Evolutionary conservation across 2,888 invertebrate species (phyloP), one percentile per base, ranked within the genome.

Genomic region (Capitulum mitella): DNA sequence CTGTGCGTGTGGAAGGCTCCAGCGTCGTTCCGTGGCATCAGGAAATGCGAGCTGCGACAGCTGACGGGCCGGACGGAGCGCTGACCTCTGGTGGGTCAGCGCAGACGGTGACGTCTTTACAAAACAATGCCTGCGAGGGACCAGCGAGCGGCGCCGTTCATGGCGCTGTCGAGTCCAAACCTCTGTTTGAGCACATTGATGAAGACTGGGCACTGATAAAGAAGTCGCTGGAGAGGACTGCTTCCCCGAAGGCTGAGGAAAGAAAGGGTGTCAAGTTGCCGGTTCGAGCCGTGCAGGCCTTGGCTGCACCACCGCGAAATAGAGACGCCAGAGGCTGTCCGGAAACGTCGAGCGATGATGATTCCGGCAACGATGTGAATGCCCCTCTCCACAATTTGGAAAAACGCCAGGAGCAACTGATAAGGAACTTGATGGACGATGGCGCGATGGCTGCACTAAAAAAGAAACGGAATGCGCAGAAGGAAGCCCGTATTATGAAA

Each of bases 141-240:
- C 16, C 12, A 5, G 34, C 40, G 10, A 26, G 37, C 29, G 70
- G 40, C 26, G 37, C 6, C 26, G 10, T 37, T 1, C 58, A 29
- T 29, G 29, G n/a, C 58, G 26, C 26, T 8, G 14, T 40, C 26
- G 70, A 70, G 40, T 8, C 40, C 10, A 70, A 37, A 40, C 70
- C 70, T 6, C 70, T 40, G 70, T 40, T 70, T 70, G 70, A 70
- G 37, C 70, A 70, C 70, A 70, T 70, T 70, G 70, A 70, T 40
- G 37, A 70, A 8, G 70, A 70, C 40, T 70, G 70, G 70, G 70
- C 70, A 1, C 26, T 70, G 8, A 70, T 70, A 22, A 70, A 40
- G 40, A 70, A 70, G 70, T 70, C 70, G 6, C 40, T 70, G 70
- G 70, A 70, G 40, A 70, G 40, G 37, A 70, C 26, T 3, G 37